Evolutionary conservation across 2,888 invertebrate genomes (phyloP), one percentile per base, ranked within the genome.

Genomic region (Rhagonycha lutea): DNA sequence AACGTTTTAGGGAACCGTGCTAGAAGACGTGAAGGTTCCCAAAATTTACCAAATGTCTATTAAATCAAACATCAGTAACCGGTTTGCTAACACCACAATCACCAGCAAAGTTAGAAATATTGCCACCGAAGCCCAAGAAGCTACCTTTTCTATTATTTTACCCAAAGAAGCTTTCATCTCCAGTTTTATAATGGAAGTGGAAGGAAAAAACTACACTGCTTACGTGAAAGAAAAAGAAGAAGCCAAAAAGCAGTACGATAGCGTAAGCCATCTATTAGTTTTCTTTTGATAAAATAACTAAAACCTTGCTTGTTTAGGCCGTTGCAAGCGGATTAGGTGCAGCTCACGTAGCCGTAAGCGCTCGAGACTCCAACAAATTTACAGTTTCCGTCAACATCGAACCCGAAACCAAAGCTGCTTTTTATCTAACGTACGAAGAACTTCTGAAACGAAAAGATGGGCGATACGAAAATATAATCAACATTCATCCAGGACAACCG

Each of bases 401-500:
- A 77, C 89, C 92, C 0, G 86, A 89, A 72, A 90, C 90, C 12
- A 91, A 90, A 77, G 92, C 92, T 0, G 88, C 89, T 1, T 95
- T 95, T 86, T 92, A 92, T 83, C 86, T 94, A 79, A 93, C 91
- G 0, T 95, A 95, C 85, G 93, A 94, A 84, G 94, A 94, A 86
- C 83, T 95, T 7, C 12, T 95, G 68, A 86, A 89, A 14, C 89
- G 94, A 4, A 90, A 91, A 73, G 90, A 92, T 77, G 92, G 92
- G 8, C 89, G 90, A 9, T 95, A 94, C 87, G 92, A 94, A 83
- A 90, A 92, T 80, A 90, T 91, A 11, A 89, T 94, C 73, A 92
- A 94, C 85, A 88, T 94, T 70, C 92, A 92, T 83, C 93, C 94
- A 0, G 92, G 93, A 47, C 90, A 92, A 79, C 84, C 91, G 4